Conservation (phyloP, 2,113 vertebrate species). For the Crotalus viridis region DNA sequence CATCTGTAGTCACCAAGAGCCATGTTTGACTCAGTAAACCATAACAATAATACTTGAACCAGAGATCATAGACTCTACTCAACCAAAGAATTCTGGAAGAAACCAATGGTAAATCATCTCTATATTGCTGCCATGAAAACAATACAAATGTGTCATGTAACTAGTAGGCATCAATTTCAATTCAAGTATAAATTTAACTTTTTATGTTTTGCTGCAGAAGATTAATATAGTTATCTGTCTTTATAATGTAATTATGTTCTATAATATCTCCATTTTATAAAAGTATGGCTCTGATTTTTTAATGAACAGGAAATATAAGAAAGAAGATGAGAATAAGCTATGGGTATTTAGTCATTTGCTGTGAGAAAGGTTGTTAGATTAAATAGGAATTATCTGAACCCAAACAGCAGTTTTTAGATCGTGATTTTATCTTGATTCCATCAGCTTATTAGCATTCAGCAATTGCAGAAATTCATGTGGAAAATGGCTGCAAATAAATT, state of each 20-base stretch:
- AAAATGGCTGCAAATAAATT: not conserved
- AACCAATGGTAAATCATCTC: not conserved
- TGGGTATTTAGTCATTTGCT: not conserved
- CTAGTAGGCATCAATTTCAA: not conserved
- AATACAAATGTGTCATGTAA: not conserved
- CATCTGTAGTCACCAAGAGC: not conserved
- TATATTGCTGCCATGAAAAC: not conserved
- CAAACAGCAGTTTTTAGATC: not conserved
- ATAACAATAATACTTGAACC: not conserved
- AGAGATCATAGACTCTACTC: not conserved
- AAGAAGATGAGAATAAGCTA: not conserved
- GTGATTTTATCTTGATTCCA: not conserved
- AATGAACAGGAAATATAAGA: not conserved
- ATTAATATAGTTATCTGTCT: not conserved
- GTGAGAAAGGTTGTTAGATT: not conserved
- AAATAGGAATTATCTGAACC: not conserved
- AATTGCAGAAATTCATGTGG: not conserved
- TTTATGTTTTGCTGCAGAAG: not conserved
- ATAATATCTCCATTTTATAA: not conserved
- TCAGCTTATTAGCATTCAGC: not conserved
- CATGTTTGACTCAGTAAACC: not conserved
- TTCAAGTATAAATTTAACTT: not conserved
- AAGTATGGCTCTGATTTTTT: not conserved
- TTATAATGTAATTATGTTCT: not conserved
- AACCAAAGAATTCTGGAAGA: not conserved